Percentiles rank a stretch among this genome's conserved stretches.
Conservation (phyloP, 2,888 invertebrate genomes). For the Autographa pulchrina region DNA sequence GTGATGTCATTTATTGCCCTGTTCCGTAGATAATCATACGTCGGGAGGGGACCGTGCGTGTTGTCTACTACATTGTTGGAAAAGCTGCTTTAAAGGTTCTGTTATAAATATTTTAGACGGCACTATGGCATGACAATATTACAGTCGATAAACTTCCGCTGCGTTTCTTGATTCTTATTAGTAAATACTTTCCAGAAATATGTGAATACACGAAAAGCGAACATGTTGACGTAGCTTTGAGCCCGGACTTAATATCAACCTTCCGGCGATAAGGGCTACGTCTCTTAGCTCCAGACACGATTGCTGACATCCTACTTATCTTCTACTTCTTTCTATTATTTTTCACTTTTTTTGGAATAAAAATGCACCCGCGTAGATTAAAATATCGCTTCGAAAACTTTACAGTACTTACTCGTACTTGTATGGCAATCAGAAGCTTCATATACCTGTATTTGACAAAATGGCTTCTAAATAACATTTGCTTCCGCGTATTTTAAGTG, state of each 20-base stretch:
- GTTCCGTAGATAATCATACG: conserved; percentile 88
- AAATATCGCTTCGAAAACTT: conserved; percentile 84
- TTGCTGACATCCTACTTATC: conserved; percentile 84
- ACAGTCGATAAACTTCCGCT: conserved; percentile 89
- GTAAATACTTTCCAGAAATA: conserved; percentile 84
- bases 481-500: conserved; percentile 85
- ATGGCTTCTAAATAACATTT: conserved; percentile 82
- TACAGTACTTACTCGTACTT: conserved; percentile 72
- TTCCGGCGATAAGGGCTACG: conserved; percentile 83
- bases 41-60: conserved; percentile 87
- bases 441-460: conserved; percentile 78
- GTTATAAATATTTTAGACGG: conserved; percentile 89
- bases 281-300: conserved; percentile 86
- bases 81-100: conserved; percentile 89
- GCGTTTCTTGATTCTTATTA: conserved; percentile 89
- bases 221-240: conserved; percentile 81
- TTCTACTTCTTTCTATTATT: conserved; percentile 85
- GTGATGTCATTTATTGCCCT: conserved; percentile 87
- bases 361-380: conserved; percentile 87
- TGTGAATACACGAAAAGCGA: conserved; percentile 87
- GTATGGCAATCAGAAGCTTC: conserved; percentile 84
- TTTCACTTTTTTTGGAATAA: conserved; percentile 86
- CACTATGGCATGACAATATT: conserved; percentile 89
- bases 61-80: conserved; percentile 90
- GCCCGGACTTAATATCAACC: conserved; percentile 78